Conservation (phyloP, 2,797 vertebrate genomes). For the Platalea minor region DNA sequence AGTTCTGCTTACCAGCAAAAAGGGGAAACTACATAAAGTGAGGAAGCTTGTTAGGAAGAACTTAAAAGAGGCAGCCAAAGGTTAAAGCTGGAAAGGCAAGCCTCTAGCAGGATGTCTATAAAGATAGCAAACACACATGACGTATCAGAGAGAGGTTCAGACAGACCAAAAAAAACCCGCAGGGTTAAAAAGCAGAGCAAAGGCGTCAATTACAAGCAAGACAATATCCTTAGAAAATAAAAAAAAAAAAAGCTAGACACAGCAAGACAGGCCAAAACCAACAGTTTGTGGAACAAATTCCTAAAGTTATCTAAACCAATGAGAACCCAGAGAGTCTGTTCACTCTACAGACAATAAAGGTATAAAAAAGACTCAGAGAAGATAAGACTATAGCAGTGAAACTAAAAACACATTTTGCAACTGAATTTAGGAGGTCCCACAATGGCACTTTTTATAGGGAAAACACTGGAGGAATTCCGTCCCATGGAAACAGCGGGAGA, state of each 20-base stretch:
- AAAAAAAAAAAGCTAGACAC: not conserved
- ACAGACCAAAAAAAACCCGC: not conserved
- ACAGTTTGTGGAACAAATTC: conserved; percentile 57
- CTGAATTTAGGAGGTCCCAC: not conserved
- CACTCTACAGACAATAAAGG: not conserved
- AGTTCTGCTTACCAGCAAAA: not conserved
- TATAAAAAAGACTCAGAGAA: not conserved
- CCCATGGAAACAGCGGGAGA: not conserved
- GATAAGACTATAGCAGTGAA: not conserved
- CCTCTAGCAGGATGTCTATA: conserved; percentile 22
- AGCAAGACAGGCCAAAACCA: conserved; percentile 29
- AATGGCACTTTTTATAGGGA: not conserved
- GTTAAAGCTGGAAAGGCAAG: conserved; percentile 15
- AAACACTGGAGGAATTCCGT: not conserved
- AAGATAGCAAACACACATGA: conserved; percentile 8
- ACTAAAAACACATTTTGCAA: not conserved
- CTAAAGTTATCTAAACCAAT: conserved; percentile 24
- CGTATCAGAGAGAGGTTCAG: not conserved
- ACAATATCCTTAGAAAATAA: not conserved
- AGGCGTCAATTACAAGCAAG: not conserved
- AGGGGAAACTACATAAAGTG: not conserved
- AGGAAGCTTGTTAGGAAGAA: conserved; percentile 23
- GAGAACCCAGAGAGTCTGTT: not conserved
- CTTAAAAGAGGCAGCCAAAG: conserved; percentile 34
- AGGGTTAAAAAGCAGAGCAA: not conserved